These are phyloP conservation scores for Ceratosolen fusciceps DNA, from an alignment of 1,140 invertebrate species.

Conservation along the genomic window DNA sequence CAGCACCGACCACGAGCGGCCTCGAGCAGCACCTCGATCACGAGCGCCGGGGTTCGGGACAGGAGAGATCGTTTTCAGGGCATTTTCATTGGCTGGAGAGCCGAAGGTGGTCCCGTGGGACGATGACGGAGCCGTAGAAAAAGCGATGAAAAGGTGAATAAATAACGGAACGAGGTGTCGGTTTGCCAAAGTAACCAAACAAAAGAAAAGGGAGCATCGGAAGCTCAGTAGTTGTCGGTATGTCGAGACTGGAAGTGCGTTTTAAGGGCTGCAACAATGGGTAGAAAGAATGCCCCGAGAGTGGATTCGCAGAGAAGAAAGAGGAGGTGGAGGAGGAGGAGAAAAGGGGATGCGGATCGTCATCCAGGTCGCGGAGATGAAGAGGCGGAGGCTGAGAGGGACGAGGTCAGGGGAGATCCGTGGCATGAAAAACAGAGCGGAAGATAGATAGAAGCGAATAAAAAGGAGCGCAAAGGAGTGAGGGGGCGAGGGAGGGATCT, in stretches of 20 bases:
- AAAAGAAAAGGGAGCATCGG: slow-evolving; percentile 39
- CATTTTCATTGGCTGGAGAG: no score
- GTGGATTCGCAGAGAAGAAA: background rate
- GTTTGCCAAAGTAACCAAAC: slow-evolving; percentile 39
- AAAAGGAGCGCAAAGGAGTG: background rate
- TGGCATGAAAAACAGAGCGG: background rate
- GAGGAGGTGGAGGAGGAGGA: background rate
- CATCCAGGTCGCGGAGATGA: background rate
- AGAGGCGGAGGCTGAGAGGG: background rate
- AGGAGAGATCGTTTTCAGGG: no score
- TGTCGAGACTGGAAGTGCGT: slow-evolving; percentile 34
- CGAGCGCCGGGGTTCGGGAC: no score
- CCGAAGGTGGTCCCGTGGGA: no score
- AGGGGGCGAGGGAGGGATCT: background rate
- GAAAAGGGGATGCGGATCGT: background rate
- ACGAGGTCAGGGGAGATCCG: background rate
- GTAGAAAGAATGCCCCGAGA: background rate
- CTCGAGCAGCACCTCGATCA: background rate
- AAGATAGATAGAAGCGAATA: background rate
- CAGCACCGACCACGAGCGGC: no score
- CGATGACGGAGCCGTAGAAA: no score
- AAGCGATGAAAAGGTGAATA: background rate
- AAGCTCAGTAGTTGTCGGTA: no score
- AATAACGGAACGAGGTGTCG: slow-evolving; percentile 1
- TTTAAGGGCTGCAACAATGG: background rate